Percentiles rank a stretch among this genome's conserved stretches.
These are phyloP conservation scores for Otolemur crassicaudatus DNA, from an alignment of 2,797 vertebrate species.

Conservation along the genomic window DNA sequence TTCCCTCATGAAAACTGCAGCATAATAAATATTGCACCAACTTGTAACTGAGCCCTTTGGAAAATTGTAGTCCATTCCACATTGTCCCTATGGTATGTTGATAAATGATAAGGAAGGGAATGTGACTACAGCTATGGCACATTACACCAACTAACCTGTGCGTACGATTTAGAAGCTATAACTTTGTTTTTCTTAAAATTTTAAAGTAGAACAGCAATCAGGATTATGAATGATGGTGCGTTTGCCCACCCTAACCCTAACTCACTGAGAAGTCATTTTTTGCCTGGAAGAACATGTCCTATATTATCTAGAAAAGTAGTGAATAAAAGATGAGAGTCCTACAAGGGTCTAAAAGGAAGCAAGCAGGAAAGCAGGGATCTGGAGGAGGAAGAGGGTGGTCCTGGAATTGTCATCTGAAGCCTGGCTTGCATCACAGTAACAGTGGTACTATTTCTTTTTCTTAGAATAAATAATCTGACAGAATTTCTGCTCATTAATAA, in stretches of 20 bases:
- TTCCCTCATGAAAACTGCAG: background rate
- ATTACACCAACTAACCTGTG: background rate
- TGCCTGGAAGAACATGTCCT: background rate
- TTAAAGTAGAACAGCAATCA: background rate
- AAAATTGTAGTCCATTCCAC: background rate
- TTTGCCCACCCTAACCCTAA: background rate
- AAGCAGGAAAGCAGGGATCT: background rate
- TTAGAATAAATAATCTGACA: background rate
- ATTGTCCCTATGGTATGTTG: background rate
- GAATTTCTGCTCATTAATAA: slow-evolving; percentile 8
- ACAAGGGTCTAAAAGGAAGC: background rate
- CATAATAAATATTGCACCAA: background rate
- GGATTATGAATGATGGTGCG: background rate
- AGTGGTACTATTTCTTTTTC: background rate
- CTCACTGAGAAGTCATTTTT: background rate
- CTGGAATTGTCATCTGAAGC: background rate
- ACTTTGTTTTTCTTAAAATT: background rate
- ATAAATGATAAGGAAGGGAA: background rate
- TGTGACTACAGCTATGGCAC: background rate
- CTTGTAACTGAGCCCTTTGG: background rate
- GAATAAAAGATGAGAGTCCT: background rate
- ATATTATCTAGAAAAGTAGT: background rate
- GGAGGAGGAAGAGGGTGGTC: too few species aligned
- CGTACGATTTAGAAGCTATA: background rate
- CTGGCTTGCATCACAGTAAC: background rate